Evolutionary conservation across 2,113 vertebrate genomes (phyloP).

Genomic region (Connochaetes taurinus): DNA sequence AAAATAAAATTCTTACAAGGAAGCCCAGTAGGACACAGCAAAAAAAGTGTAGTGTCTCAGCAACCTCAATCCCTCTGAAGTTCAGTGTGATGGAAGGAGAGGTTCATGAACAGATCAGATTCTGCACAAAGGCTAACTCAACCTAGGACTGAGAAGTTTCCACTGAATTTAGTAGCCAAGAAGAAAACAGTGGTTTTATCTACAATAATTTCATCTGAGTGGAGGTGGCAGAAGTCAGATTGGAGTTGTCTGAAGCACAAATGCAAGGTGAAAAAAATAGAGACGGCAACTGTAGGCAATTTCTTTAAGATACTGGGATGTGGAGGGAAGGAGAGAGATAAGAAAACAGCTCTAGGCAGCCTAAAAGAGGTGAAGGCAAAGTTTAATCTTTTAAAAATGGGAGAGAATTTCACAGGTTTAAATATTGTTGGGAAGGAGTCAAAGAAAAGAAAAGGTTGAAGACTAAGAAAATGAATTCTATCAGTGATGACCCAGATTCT

Average conservation of each 20-base stretch:
- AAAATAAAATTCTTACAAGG: neutral
- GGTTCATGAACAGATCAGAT: neutral
- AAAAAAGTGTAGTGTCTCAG: neutral
- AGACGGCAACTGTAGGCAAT: neutral
- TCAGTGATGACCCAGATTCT: neutral
- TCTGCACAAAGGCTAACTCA: neutral
- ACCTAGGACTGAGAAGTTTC: neutral
- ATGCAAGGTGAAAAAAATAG: neutral
- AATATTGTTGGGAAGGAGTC: neutral
- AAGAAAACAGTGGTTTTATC: constrained; percentile 15
- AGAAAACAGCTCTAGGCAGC: neutral
- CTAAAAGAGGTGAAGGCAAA: neutral
- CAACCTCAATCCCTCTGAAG: neutral
- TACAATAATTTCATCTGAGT: neutral
- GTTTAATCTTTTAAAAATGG: neutral
- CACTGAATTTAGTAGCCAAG: neutral
- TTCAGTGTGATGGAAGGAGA: neutral
- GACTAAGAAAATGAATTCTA: neutral
- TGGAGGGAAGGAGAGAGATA: neutral
- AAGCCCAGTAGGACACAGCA: neutral
- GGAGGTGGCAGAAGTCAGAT: neutral
- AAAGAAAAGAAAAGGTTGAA: neutral
- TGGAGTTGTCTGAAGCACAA: neutral
- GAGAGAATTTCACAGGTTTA: neutral
- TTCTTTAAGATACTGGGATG: neutral